phyloP scores from a whole-genome alignment of 2,888 invertebrate species.

The Stenodera caucasica region DNA sequence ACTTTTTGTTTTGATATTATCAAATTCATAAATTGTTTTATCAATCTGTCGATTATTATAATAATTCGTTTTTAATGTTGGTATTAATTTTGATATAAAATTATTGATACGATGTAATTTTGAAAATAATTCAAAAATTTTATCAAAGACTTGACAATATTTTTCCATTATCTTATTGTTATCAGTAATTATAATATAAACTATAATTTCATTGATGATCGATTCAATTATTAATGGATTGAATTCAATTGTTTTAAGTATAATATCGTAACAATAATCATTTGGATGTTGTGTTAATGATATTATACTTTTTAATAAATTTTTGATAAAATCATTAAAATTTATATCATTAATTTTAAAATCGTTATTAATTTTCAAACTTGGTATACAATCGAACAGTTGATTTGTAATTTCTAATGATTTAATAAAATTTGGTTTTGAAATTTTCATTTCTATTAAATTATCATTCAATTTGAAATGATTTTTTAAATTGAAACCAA shows the following conservation, averaged over 20 bases:
- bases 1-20: constrained; percentile 25
- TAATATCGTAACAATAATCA: constrained; percentile 40
- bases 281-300: constrained; percentile 35
- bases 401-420: constrained; percentile 39
- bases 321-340: constrained; percentile 43
- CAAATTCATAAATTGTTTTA: constrained; percentile 31
- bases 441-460: constrained; percentile 24
- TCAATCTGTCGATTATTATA: constrained; percentile 15
- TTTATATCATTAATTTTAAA: constrained; percentile 38
- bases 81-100: constrained; percentile 48
- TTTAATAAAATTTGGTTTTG: constrained; percentile 27
- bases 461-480: constrained; percentile 33
- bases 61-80: constrained; percentile 38
- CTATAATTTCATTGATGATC: constrained; percentile 40
- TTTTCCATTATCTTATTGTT: constrained; percentile 30
- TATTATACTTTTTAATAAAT: constrained; percentile 41
- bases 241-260: constrained; percentile 41
- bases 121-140: constrained; percentile 47
- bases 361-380: constrained; percentile 33
- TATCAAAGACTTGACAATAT: constrained; percentile 43
- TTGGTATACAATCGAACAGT: constrained; percentile 34
- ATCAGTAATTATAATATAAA: constrained; percentile 42
- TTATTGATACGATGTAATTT: constrained; percentile 50
- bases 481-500: constrained; percentile 43
- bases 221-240: constrained; percentile 50